phyloP scores from a whole-genome alignment of 2,113 vertebrate genomes.

The Caranx melampygus region DNA sequence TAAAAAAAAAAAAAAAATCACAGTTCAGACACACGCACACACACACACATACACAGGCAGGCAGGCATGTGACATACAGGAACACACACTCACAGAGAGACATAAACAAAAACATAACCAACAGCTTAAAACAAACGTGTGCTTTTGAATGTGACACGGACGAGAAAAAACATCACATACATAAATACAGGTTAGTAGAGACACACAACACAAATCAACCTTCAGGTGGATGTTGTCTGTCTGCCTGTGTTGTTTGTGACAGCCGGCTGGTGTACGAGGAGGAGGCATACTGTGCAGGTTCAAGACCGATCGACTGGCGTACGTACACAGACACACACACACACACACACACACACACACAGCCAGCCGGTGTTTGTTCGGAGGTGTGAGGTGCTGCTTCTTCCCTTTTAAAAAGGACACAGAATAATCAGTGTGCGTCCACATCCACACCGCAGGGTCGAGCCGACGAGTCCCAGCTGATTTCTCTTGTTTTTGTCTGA shows the following conservation, averaged over 20 bases:
- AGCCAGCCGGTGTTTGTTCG: conserved; percentile 20
- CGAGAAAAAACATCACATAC: conserved; percentile 13
- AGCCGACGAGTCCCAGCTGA: not conserved
- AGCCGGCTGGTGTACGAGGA: conserved; percentile 32
- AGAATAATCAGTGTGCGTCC: conserved; percentile 28
- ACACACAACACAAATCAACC: conserved; percentile 15
- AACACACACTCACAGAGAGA: conserved; percentile 6
- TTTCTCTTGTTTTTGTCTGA: not conserved
- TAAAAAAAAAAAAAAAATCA: conserved; percentile 8
- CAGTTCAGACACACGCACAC: conserved; percentile 2
- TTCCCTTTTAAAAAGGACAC: conserved; percentile 30
- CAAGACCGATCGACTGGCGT: conserved; percentile 10
- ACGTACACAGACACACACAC: not conserved
- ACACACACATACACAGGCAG: conserved; percentile 1
- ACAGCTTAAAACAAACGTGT: conserved; percentile 27
- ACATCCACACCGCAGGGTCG: too few species aligned
- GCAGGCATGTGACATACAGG: not conserved
- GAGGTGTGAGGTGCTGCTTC: conserved; percentile 34
- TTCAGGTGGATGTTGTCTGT: conserved; percentile 21
- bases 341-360: not conserved
- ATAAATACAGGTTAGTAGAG: conserved; percentile 27
- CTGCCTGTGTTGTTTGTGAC: conserved; percentile 31
- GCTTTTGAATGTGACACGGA: conserved; percentile 19
- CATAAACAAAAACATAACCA: conserved; percentile 7
- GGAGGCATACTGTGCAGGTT: conserved; percentile 22